These are phyloP conservation scores for Nomia melanderi DNA, from an alignment of 1,140 invertebrate species.

Conservation along the genomic window DNA sequence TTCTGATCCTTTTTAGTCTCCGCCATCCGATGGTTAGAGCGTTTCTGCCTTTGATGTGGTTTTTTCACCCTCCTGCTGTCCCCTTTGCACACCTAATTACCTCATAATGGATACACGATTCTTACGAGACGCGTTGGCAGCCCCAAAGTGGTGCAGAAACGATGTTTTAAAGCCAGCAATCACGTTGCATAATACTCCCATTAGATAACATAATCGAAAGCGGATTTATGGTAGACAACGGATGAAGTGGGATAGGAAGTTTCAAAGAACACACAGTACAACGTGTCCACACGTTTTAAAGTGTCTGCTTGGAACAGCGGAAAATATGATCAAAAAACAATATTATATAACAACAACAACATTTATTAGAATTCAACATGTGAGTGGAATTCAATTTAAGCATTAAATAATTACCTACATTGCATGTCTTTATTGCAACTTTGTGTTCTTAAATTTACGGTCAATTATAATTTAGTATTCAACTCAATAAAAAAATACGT, in stretches of 20 bases:
- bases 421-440: too few species aligned
- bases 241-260: conserved; percentile 61
- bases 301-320: neutral
- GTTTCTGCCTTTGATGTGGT: neutral
- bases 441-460: too few species aligned
- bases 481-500: too few species aligned
- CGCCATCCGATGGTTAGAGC: neutral
- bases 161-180: conserved; percentile 77
- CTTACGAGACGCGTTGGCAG: conserved; percentile 32
- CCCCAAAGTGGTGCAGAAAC: conserved; percentile 44
- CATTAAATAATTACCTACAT: too few species aligned
- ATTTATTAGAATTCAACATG: too few species aligned
- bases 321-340: too few species aligned
- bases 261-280: conserved; percentile 23
- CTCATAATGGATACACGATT: conserved; percentile 47
- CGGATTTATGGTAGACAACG: conserved; percentile 76
- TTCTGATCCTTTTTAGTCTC: too few species aligned
- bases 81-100: conserved; percentile 36
- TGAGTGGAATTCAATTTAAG: too few species aligned
- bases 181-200: conserved; percentile 78
- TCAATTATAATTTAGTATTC: too few species aligned
- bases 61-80: neutral
- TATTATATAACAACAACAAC: too few species aligned
- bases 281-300: conserved; percentile 26
- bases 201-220: conserved; percentile 80